Percentiles rank a stretch among this genome's conserved stretches.
Conservation (phyloP, 2,797 vertebrate species). For the Hemibagrus guttatus region DNA sequence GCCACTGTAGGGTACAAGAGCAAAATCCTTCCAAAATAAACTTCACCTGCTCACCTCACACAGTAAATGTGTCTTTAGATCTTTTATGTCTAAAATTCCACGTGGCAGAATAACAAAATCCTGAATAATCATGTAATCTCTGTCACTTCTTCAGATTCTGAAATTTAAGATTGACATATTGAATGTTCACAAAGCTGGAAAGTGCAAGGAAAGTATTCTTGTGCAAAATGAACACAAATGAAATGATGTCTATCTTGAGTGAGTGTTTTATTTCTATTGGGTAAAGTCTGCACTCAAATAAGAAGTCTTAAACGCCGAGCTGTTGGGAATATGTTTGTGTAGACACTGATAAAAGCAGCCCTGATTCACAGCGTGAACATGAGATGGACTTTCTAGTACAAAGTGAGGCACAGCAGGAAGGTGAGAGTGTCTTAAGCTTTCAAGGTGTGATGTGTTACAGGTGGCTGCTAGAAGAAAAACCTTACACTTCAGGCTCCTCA, state of each 20-base stretch:
- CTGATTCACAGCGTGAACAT: neutral
- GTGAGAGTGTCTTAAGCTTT: neutral
- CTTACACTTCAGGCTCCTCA: conserved; percentile 19
- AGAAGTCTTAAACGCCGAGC: neutral
- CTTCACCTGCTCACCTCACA: neutral
- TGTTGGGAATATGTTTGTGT: neutral
- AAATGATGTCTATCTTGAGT: neutral
- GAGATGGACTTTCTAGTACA: neutral
- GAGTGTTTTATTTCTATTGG: neutral
- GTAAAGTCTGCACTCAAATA: neutral
- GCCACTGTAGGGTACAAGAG: neutral
- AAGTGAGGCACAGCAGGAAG: neutral
- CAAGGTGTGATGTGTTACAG: neutral
- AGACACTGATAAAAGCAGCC: neutral
- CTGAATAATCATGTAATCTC: neutral
- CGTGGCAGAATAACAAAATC: neutral
- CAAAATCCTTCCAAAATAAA: neutral
- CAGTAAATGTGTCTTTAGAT: neutral
- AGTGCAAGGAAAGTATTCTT: neutral
- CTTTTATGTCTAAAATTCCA: neutral
- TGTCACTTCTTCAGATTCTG: neutral
- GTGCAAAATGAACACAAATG: neutral
- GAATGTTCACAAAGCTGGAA: neutral
- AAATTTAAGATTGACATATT: neutral
- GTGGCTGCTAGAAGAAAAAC: neutral